Base-by-base conservation (phyloP, 2,113 vertebrate species). In the Parus major region DNA sequence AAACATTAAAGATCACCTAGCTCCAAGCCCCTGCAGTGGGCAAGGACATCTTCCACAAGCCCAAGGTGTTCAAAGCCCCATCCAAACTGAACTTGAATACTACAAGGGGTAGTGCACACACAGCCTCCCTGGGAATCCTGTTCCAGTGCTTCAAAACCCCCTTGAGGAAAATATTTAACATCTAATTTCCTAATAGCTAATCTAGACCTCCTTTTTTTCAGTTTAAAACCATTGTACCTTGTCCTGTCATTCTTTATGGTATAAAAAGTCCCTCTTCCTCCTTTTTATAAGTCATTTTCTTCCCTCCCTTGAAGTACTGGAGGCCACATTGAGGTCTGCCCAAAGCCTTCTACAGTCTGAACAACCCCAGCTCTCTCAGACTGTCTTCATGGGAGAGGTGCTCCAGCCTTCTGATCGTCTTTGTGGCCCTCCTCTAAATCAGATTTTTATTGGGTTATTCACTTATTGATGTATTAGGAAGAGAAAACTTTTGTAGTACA, bases 371-470 rank as follows among this genome's bases (percentile, higher is more conserved):
- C 29, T 82, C 20, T 60, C 28, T 68, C 39, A 29, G 13, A 28
- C 19, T 39, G 16, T 31, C 17, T 27, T n/a, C 0, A 0, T 11
- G 41, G 22, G 6, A 66, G 28, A 60, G 10, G 16, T 35, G 17
- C 20, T 68, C 11, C n/a, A 31, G 15, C 20, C 6, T 52, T 41
- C 53, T 41, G 16, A 53, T 29, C 0, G 1, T 35, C 53, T 75
- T 60, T 39, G 12, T 66, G 13, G 5, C 12, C 15, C 10, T 52
- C 24, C 14, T 68, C 21, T 65, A 53, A 72, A 82, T 22, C 14
- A 42, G 6, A 35, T 55, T 88, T 75, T 77, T 41, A 24, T 75
- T 65, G 8, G 3, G 5, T 77, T 56, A 69, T 85, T 79, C 15
- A n/a, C 24, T 20, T 72, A 16, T 53, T 50, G 28, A 64, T 44